Base-by-base conservation (phyloP, 2,797 vertebrate species). In the Typhlichthys eigenmanni region DNA sequence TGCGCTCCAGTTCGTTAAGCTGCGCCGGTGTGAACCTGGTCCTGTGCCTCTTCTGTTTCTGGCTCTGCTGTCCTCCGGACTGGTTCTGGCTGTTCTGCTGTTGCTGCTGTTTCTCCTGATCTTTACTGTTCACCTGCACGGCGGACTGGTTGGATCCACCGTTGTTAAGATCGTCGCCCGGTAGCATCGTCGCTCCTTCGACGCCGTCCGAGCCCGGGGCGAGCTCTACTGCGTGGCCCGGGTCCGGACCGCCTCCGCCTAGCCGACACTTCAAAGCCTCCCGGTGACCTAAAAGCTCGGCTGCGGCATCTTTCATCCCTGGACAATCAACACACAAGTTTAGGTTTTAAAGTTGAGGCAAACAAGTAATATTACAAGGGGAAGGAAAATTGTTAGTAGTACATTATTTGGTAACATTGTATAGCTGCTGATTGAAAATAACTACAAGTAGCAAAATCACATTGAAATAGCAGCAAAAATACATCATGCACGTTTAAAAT, bases 21-120 rank as follows among this genome's bases (percentile, higher is more conserved):
- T 98, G 96, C 13, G 96, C 96, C 1, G 96, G 96, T 0, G 96
- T 98, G 92, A 98, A 98, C 79, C 97, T 95, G 74, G 97, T 98
- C 82, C 95, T 91, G 88, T 97, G 96, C 62, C 95, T 92, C 88
- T 98, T 98, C 92, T 97, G 95, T 80, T 98, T 97, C 90, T 96
- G 96, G 68, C 86, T 90, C 74, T 85, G 83, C 74, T 86, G 85
- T 12, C 58, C 69, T 38, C 89, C 90, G 13, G 91, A 88, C 88
- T 95, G 95, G 84, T 87, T 93, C 46, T 90, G 87, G 76, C 93
- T 94, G 72, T 45, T 84, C 53, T 74, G 66, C 75, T 95, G 94
- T 56, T 92, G 90, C 52, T 93, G 92, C 82, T 96, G 95, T 76
- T 98, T 96, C 73, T 97, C 95, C 68, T 95, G 92, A 69, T 97